Evolutionary conservation across 1,140 invertebrate genomes (phyloP).

Genomic region (Eumaeus atala): DNA sequence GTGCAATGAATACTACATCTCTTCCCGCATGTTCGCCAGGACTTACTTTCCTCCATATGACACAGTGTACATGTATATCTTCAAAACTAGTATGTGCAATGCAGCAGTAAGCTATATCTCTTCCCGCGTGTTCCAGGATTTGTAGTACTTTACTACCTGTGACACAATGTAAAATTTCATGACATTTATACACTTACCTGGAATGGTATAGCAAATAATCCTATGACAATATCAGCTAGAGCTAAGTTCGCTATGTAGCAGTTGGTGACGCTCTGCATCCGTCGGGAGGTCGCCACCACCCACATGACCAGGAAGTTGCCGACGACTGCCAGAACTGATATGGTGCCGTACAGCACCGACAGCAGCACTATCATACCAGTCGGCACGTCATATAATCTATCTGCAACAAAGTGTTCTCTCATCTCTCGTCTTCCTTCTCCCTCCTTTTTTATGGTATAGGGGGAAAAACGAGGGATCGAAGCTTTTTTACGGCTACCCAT

Average conservation of each 20-base stretch:
- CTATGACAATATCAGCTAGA: constrained; percentile 85
- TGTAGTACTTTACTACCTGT: no score
- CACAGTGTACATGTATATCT: no score
- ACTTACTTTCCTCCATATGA: no score
- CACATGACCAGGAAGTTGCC: constrained; percentile 89
- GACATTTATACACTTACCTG: constrained; percentile 75
- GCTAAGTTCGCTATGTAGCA: constrained; percentile 88
- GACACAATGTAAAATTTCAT: no score
- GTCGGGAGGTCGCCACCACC: constrained; percentile 81
- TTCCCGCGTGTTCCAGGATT: no score
- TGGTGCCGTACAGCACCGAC: constrained; percentile 86
- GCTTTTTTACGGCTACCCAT: no score
- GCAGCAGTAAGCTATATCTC: no score
- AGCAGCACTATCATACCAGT: constrained; percentile 82
- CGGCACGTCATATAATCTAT: constrained; percentile 82
- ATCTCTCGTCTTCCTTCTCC: background rate
- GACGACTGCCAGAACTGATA: constrained; percentile 85
- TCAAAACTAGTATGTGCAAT: no score
- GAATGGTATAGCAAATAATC: constrained; percentile 86
- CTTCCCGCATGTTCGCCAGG: no score
- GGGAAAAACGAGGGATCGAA: no score
- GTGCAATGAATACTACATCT: no score
- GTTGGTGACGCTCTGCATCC: constrained; percentile 89
- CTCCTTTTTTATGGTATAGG: no score
- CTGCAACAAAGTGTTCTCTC: constrained; percentile 40